Evolutionary conservation across 2,113 vertebrate genomes (phyloP), one percentile per base, ranked within the genome.

Genomic region (Mobula hypostoma): DNA sequence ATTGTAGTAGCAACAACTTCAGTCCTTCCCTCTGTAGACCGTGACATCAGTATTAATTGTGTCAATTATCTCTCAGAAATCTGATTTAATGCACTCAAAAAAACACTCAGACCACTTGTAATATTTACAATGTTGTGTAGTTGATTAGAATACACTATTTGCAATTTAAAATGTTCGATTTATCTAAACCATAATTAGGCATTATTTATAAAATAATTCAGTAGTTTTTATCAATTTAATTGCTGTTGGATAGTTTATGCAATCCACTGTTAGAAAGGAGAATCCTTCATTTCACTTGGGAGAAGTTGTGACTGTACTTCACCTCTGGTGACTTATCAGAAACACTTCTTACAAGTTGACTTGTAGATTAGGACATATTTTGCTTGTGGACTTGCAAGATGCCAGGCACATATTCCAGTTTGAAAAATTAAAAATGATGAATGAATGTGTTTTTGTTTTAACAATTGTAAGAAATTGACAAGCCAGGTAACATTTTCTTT

Each of bases 341-440:
- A 70, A 63, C 70, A 74, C 91, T 74, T 93, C 29, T 87, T 61
- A 17, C 83, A 29, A 74, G 8, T 93, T 93, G 91, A 91, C 70
- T 56, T 76, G 70, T 63, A 91, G 29, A 32, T 2, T 70, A 68
- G 66, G 63, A 2, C 40, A 56, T 27, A 48, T 24, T 74, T 93
- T 93, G 68, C 32, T 74, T 2, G n/a, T 91, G 61, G 29, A 70
- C 6, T 17, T 8, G 63, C 7, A 90, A 91, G 15, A 12, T 27
- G 19, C 29, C 61, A 68, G 63, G 15, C 63, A 70, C 8, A 19
- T 21, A 9, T 21, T 90, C 21, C 61, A 36, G 63, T 21, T 68
- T 32, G 19, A 70, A 40, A 68, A 40, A 32, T 40, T 36, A 82
- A 77, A 79, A 90, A 88, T 63, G 9, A 17, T 63, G 27, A 17